phyloP scores from a whole-genome alignment of 1,140 invertebrate genomes.

The Euura saliciscinereae region DNA sequence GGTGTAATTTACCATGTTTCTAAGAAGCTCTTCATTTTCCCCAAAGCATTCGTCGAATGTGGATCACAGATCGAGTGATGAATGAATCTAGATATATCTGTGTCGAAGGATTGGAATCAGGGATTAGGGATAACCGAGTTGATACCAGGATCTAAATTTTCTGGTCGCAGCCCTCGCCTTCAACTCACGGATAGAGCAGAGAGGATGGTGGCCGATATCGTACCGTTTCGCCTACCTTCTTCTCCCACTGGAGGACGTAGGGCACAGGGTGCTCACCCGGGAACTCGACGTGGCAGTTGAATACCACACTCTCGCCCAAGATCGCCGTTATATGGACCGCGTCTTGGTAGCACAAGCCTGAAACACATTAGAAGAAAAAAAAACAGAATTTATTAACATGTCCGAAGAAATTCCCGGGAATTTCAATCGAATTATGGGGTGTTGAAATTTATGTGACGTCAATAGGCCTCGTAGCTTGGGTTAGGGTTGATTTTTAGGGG shows the following conservation, averaged over 20 bases:
- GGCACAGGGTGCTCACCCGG: constrained; percentile 92
- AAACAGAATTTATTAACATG: constrained; percentile 15
- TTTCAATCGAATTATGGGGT: background rate
- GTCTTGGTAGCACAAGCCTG: constrained; percentile 77
- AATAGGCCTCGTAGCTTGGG: background rate
- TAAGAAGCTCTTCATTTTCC: too few relatives aligned
- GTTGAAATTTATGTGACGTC: background rate
- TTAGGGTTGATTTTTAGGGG: background rate
- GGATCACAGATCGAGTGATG: too few relatives aligned
- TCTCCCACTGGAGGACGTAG: constrained; percentile 97
- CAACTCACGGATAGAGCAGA: constrained; percentile 61
- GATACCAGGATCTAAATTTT: background rate
- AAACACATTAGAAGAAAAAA: constrained; percentile 51
- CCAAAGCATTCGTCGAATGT: too few relatives aligned
- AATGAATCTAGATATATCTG: too few relatives aligned
- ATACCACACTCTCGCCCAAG: constrained; percentile 92
- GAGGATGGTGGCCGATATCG: constrained; percentile 77
- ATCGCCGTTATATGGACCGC: constrained; percentile 95
- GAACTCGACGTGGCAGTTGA: constrained; percentile 96
- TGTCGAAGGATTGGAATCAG: too few relatives aligned
- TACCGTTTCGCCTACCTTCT: constrained; percentile 96
- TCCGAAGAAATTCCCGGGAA: too few relatives aligned
- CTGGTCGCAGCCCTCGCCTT: constrained; percentile 21
- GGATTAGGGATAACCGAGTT: background rate
- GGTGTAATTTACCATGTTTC: too few relatives aligned